Evolutionary conservation across 2,113 vertebrate species (phyloP).

Genomic region (Malurus alboscapulatus): DNA sequence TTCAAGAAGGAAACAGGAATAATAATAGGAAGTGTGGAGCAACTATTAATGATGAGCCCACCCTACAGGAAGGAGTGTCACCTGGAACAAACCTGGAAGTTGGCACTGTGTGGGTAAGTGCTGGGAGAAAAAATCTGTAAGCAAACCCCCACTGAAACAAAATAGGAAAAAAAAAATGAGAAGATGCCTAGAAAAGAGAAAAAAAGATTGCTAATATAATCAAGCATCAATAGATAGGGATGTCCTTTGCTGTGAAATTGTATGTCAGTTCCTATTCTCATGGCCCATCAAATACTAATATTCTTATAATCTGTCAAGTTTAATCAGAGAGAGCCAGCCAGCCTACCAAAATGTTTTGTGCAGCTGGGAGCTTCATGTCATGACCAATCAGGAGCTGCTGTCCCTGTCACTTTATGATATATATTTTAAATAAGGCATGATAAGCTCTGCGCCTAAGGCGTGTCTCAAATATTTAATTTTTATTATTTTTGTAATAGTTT

Average conservation of each 20-base stretch:
- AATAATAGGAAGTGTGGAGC: not conserved
- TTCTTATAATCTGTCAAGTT: constrained; percentile 24
- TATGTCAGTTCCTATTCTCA: not conserved
- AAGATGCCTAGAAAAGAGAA: not conserved
- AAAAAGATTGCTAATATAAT: not conserved
- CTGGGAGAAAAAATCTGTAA: not conserved
- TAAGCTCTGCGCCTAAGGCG: not conserved
- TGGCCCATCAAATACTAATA: not conserved
- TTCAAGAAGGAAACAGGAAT: not conserved
- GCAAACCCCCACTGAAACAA: not conserved
- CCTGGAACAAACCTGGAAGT: not conserved
- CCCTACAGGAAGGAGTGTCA: not conserved
- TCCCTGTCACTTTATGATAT: not conserved
- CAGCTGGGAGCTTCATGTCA: not conserved
- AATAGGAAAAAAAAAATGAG: not conserved
- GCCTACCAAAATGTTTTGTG: not conserved
- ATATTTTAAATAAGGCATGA: not conserved
- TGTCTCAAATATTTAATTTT: not conserved
- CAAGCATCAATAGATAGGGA: not conserved
- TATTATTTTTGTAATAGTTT: not conserved
- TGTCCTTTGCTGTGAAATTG: not conserved
- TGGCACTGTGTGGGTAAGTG: not conserved
- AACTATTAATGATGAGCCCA: not conserved
- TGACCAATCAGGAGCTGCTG: not conserved
- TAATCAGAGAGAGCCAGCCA: not conserved